phyloP scores from a whole-genome alignment of 2,888 invertebrate species.

The Meteorus colon region DNA sequence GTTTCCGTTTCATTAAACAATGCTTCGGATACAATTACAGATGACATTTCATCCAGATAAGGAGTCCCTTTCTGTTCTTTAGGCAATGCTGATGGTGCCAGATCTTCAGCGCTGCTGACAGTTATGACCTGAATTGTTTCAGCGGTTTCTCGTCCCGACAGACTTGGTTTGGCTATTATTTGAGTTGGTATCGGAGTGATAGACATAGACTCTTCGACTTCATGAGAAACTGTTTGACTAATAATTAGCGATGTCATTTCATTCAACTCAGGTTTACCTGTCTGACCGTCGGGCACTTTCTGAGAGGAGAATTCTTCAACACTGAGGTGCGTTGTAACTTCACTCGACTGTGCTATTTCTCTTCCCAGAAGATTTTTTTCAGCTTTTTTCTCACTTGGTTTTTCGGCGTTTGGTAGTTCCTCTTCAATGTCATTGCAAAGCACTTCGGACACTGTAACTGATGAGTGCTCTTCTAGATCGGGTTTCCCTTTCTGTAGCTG shows the following conservation, averaged over 20 bases:
- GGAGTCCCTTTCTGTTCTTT: slow-evolving; percentile 59
- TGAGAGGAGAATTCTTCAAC: slow-evolving; percentile 43
- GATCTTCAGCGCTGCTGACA: slow-evolving; percentile 47
- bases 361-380: slow-evolving; percentile 63
- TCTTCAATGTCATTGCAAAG: slow-evolving; percentile 56
- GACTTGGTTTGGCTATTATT: slow-evolving; percentile 55
- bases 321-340: slow-evolving; percentile 52
- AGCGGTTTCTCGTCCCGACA: slow-evolving; percentile 63
- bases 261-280: slow-evolving; percentile 49
- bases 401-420: slow-evolving; percentile 51
- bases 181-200: slow-evolving; percentile 46
- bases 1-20: slow-evolving; percentile 56
- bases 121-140: slow-evolving; percentile 65
- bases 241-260: slow-evolving; percentile 56
- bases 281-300: slow-evolving; percentile 48
- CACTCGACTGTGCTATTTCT: slow-evolving; percentile 60
- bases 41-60: slow-evolving; percentile 59
- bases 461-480: slow-evolving; percentile 51
- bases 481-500: slow-evolving; percentile 50
- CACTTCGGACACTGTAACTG: slow-evolving; percentile 57
- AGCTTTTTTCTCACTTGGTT: slow-evolving; percentile 67
- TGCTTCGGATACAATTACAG: slow-evolving; percentile 60
- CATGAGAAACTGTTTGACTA: slow-evolving; percentile 56
- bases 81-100: slow-evolving; percentile 48
- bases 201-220: slow-evolving; percentile 51